Evolutionary conservation across 2,888 invertebrate species (phyloP).

Genomic region (Tortrix viridana): DNA sequence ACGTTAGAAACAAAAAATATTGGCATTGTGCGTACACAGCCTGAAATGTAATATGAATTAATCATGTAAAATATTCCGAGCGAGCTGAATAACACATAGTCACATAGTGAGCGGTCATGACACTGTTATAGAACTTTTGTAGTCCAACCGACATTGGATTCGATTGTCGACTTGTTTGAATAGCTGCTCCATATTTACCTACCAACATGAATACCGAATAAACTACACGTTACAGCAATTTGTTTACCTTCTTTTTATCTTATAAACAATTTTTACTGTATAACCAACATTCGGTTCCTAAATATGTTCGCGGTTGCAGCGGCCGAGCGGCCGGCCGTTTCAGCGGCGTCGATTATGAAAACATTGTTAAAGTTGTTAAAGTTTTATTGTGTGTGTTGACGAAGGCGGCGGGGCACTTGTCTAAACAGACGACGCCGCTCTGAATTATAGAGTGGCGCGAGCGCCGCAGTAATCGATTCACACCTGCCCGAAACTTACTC

Average conservation of each 20-base stretch:
- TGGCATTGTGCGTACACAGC: too few species aligned
- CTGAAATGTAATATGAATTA: not conserved
- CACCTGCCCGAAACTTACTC: slow-evolving; percentile 65
- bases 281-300: slow-evolving; percentile 51
- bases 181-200: slow-evolving; percentile 36
- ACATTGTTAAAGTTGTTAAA: slow-evolving; percentile 71
- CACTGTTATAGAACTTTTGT: slow-evolving; percentile 27
- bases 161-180: slow-evolving; percentile 36
- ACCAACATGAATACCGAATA: slow-evolving; percentile 27
- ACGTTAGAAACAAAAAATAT: too few species aligned
- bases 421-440: slow-evolving; percentile 73
- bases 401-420: slow-evolving; percentile 79
- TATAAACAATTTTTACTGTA: slow-evolving; percentile 37
- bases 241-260: slow-evolving; percentile 32
- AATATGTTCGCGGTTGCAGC: slow-evolving; percentile 60
- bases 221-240: slow-evolving; percentile 18
- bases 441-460: slow-evolving; percentile 77
- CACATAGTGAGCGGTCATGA: slow-evolving; percentile 4
- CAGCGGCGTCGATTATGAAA: slow-evolving; percentile 76
- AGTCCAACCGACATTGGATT: slow-evolving; percentile 32
- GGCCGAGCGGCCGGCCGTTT: slow-evolving; percentile 54
- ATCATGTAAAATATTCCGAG: not conserved
- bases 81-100: not conserved
- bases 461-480: slow-evolving; percentile 77
- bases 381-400: slow-evolving; percentile 79